phyloP scores from a whole-genome alignment of 2,113 vertebrate species.

The Hemiscyllium ocellatum region DNA sequence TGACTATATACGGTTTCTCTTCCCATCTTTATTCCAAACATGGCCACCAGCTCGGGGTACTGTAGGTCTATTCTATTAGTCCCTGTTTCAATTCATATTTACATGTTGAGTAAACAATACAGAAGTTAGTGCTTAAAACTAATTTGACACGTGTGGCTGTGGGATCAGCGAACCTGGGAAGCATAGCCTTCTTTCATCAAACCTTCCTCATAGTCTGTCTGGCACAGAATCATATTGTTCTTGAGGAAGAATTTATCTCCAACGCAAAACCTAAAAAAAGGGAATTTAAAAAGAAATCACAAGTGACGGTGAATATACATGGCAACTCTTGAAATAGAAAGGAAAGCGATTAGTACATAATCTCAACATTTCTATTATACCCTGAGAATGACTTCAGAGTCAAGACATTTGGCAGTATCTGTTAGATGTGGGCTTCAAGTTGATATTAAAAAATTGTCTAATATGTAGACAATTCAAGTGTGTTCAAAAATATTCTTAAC shows the following conservation, averaged over 20 bases:
- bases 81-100: constrained; percentile 65
- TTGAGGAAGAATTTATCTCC: constrained; percentile 99
- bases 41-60: constrained; percentile 51
- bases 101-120: constrained; percentile 65
- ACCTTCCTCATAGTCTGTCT: constrained; percentile 98
- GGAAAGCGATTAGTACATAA: not conserved
- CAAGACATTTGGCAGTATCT: not conserved
- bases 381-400: not conserved
- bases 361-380: constrained; percentile 4
- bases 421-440: constrained; percentile 3
- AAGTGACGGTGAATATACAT: not conserved
- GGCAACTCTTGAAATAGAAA: not conserved
- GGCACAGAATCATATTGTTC: constrained; percentile 99
- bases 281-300: not conserved
- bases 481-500: constrained; percentile 12
- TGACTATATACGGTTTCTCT: constrained; percentile 65
- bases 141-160: not conserved
- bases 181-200: constrained; percentile 97
- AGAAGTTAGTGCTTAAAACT: constrained; percentile 71
- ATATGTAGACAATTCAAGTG: not conserved
- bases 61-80: constrained; percentile 68
- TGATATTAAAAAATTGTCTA: constrained; percentile 5
- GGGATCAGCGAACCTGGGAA: constrained; percentile 87
- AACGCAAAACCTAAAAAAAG: constrained; percentile 83
- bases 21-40: constrained; percentile 55